Percentiles rank a stretch among this genome's conserved stretches.
These are phyloP conservation scores for Patiria pectinifera DNA, from an alignment of 53 echinoderm and acorn worm genomes.

Conservation along the genomic window DNA sequence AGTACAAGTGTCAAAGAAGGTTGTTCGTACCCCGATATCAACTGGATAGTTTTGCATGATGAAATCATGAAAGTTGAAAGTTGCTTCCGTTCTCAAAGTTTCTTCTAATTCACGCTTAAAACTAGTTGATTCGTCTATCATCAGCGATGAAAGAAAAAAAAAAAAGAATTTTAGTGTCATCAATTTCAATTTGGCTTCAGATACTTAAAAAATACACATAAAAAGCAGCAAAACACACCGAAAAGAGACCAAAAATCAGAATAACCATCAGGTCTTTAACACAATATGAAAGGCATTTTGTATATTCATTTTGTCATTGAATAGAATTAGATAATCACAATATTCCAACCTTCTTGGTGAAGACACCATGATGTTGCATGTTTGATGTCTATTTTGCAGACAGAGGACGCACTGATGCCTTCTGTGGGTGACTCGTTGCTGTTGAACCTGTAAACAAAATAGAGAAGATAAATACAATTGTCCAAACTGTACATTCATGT, in stretches of 20 bases:
- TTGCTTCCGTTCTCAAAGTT: background rate
- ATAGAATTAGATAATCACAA: background rate
- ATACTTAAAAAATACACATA: too few species aligned
- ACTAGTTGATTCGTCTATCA: background rate
- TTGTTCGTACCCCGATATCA: background rate
- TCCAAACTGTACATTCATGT: too few species aligned
- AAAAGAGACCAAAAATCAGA: too few species aligned
- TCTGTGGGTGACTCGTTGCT: background rate
- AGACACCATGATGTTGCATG: background rate
- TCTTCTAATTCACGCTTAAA: background rate
- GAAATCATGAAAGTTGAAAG: background rate
- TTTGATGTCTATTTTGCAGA: conserved; percentile 10
- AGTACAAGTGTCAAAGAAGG: too few species aligned
- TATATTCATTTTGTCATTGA: background rate
- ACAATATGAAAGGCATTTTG: too few species aligned
- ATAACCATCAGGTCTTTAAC: too few species aligned
- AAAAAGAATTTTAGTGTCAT: background rate
- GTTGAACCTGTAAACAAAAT: background rate
- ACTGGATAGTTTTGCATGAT: background rate
- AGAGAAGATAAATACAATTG: background rate
- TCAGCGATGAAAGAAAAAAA: background rate
- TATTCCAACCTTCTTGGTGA: background rate
- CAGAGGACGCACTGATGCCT: background rate
- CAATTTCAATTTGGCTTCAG: too few species aligned
- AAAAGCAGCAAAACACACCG: too few species aligned